Evolutionary conservation across 2,888 invertebrate species (phyloP).

Genomic region (Leucophenga montana): DNA sequence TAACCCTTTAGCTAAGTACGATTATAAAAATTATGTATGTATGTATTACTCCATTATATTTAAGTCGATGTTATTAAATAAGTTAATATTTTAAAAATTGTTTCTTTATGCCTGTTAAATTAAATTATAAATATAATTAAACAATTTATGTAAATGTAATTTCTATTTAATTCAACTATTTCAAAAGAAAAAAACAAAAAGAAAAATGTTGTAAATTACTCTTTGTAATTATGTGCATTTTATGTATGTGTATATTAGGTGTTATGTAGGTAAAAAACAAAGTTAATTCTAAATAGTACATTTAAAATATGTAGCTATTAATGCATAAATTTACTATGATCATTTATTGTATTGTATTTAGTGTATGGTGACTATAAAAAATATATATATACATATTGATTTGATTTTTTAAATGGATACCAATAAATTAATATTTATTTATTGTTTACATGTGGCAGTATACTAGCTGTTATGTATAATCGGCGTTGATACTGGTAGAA

Average conservation of each 20-base stretch:
- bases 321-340: not conserved
- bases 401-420: slow-evolving; percentile 42
- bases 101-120: slow-evolving; percentile 14
- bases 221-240: slow-evolving; percentile 48
- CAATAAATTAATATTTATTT: slow-evolving; percentile 45
- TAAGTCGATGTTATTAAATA: slow-evolving; percentile 36
- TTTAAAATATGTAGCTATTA: slow-evolving; percentile 13
- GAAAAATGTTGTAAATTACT: slow-evolving; percentile 59
- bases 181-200: slow-evolving; percentile 44
- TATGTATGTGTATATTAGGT: slow-evolving; percentile 19
- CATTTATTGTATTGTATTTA: slow-evolving; percentile 18
- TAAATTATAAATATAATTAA: slow-evolving; percentile 39
- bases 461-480: too few relatives aligned
- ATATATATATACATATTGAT: slow-evolving; percentile 17
- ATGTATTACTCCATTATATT: slow-evolving; percentile 24
- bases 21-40: slow-evolving; percentile 36
- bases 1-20: slow-evolving; percentile 34
- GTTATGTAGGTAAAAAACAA: slow-evolving; percentile 17
- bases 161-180: slow-evolving; percentile 52
- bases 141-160: slow-evolving; percentile 55
- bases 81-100: too few relatives aligned
- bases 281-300: not conserved
- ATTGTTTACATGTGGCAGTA: slow-evolving; percentile 29
- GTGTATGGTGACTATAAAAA: slow-evolving; percentile 27
- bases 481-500: too few relatives aligned